These are phyloP conservation scores for Eublepharis macularius DNA, from an alignment of 2,113 vertebrate genomes.

Conservation along the genomic window DNA sequence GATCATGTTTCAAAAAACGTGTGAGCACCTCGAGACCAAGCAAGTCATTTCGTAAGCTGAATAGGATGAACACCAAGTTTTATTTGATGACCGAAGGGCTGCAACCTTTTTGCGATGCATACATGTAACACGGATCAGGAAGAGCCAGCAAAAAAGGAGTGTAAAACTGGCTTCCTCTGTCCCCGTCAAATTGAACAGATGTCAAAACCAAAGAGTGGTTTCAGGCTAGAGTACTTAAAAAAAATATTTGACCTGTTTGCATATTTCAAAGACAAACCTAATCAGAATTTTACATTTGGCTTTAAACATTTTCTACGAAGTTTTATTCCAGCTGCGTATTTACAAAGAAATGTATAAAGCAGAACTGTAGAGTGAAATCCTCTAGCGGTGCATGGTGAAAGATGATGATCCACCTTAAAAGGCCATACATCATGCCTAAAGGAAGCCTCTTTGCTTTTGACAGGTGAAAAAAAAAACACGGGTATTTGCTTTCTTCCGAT, in stretches of 20 bases:
- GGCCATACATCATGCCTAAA: constrained; percentile 46
- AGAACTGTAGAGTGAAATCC: constrained; percentile 48
- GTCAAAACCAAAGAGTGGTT: constrained; percentile 41
- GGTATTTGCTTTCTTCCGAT: neutral
- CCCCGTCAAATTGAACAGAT: constrained; percentile 28
- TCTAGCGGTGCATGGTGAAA: constrained; percentile 57
- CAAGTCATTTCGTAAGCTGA: constrained; percentile 29
- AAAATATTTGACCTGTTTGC: constrained; percentile 54
- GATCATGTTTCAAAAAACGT: constrained; percentile 40
- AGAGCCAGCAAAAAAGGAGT: constrained; percentile 43
- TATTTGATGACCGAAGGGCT: constrained; percentile 29
- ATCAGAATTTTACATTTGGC: constrained; percentile 64
- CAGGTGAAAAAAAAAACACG: constrained; percentile 31
- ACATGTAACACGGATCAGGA: constrained; percentile 24
- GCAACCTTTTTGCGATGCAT: constrained; percentile 39
- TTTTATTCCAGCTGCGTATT: constrained; percentile 71
- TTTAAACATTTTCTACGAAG: constrained; percentile 70
- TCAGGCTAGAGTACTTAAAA: constrained; percentile 37
- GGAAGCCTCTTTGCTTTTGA: constrained; percentile 57
- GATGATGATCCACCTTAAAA: constrained; percentile 67
- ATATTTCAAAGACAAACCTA: constrained; percentile 59
- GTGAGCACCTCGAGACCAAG: constrained; percentile 57
- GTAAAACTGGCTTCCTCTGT: constrained; percentile 36
- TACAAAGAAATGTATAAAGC: constrained; percentile 64
- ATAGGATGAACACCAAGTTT: constrained; percentile 23